phyloP scores from a whole-genome alignment of 2,113 vertebrate species.

The Tinamus guttatus region DNA sequence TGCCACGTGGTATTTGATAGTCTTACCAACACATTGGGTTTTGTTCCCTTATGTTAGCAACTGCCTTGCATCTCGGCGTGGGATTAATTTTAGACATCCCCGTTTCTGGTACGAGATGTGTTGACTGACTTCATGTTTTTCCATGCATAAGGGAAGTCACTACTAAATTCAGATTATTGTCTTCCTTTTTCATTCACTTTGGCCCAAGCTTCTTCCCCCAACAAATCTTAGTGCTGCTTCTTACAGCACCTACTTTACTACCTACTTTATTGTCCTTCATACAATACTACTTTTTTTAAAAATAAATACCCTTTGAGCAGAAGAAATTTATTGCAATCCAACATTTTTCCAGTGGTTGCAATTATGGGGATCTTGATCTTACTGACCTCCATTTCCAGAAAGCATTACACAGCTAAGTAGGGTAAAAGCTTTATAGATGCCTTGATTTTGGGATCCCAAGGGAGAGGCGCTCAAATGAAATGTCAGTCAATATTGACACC shows the following conservation, averaged over 20 bases:
- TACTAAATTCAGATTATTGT: neutral
- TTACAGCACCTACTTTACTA: no score
- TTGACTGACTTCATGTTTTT: neutral
- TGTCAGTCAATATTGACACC: fast-evolving
- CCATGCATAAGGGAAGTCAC: neutral
- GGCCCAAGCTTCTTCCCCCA: neutral
- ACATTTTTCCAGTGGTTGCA: neutral
- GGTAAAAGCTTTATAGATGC: neutral
- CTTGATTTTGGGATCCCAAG: neutral
- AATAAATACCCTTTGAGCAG: neutral
- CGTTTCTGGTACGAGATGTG: neutral
- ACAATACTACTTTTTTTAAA: no score
- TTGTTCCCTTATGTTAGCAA: conserved; percentile 15
- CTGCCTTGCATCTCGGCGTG: neutral
- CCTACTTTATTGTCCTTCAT: no score
- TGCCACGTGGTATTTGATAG: neutral
- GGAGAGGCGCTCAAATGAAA: neutral
- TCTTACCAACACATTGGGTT: neutral
- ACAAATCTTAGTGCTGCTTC: neutral
- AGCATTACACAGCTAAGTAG: neutral
- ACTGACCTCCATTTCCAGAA: neutral
- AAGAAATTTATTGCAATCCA: neutral
- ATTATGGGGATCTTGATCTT: neutral
- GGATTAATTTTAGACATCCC: neutral
- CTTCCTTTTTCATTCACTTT: neutral